These are phyloP conservation scores for Gymnocypris eckloni DNA, from an alignment of 2,797 vertebrate genomes.

Conservation along the genomic window DNA sequence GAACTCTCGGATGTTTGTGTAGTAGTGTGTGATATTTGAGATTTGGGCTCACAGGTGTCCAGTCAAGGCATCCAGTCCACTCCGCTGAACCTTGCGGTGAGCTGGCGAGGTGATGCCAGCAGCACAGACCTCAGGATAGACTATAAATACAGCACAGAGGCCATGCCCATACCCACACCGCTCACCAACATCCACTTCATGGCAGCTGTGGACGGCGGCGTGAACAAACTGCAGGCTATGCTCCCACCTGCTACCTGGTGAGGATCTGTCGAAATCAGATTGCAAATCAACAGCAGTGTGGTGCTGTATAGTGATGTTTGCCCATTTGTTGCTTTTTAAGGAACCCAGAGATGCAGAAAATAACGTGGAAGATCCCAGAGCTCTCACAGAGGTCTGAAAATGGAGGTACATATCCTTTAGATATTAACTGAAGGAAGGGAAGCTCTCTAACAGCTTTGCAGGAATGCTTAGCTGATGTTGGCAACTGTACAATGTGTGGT, in stretches of 20 bases:
- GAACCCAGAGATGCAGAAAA: slow-evolving; percentile 93
- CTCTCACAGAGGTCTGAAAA: slow-evolving; percentile 98
- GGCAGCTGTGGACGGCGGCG: slow-evolving; percentile 89
- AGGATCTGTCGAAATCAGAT: slow-evolving; percentile 42
- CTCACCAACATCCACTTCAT: slow-evolving; percentile 95
- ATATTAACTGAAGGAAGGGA: neutral
- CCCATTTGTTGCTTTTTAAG: slow-evolving; percentile 72
- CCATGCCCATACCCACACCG: slow-evolving; percentile 88
- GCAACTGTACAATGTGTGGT: neutral
- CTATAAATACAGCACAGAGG: slow-evolving; percentile 95
- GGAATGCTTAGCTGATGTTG: neutral
- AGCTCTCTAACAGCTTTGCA: neutral
- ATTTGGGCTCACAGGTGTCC: slow-evolving; percentile 82
- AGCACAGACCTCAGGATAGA: slow-evolving; percentile 96
- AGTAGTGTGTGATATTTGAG: neutral
- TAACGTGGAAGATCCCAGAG: slow-evolving; percentile 95
- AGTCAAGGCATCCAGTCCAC: slow-evolving; percentile 95
- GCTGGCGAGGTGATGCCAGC: slow-evolving; percentile 89
- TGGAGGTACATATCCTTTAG: slow-evolving; percentile 81
- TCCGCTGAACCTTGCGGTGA: slow-evolving; percentile 94
- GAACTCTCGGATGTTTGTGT: neutral
- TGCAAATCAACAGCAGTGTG: neutral
- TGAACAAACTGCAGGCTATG: slow-evolving; percentile 91
- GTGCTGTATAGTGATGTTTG: slow-evolving; percentile 1
- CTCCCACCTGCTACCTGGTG: slow-evolving; percentile 95